A percentile compares a stretch with the other conserved stretches of the same genome.
These are phyloP conservation scores for Ochropleura plecta DNA, from an alignment of 2,888 invertebrate species.

Conservation along the genomic window DNA sequence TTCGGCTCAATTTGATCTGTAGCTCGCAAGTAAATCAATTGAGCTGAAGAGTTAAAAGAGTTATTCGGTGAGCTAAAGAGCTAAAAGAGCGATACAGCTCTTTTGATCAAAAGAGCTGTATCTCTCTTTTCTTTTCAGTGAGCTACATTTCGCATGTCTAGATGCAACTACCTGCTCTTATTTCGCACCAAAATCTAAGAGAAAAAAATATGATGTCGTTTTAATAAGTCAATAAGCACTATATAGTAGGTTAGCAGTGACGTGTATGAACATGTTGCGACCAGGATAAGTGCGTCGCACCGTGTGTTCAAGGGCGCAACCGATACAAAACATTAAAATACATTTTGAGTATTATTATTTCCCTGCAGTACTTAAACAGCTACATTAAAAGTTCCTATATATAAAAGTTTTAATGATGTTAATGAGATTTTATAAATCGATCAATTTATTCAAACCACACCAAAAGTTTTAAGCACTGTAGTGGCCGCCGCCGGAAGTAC, in stretches of 20 bases:
- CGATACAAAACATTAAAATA: conserved; percentile 29
- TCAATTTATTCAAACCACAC: conserved; percentile 47
- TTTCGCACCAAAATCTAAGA: not conserved
- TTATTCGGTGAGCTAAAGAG: too few relatives aligned
- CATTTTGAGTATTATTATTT: conserved; percentile 20
- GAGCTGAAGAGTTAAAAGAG: too few relatives aligned
- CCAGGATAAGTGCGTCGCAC: conserved; percentile 64
- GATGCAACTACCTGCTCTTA: not conserved
- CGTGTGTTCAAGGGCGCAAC: conserved; percentile 63
- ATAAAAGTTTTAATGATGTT: conserved; percentile 13
- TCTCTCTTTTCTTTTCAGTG: too few relatives aligned
- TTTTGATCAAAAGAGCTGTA: too few relatives aligned
- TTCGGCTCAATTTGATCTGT: too few relatives aligned
- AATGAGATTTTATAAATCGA: conserved; percentile 27
- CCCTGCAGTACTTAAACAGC: not conserved
- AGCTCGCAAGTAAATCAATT: too few relatives aligned
- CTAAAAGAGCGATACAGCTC: too few relatives aligned
- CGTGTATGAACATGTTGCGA: conserved; percentile 70
- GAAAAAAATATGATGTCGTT: not conserved
- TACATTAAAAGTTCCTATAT: conserved; percentile 3
- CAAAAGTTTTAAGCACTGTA: conserved; percentile 44
- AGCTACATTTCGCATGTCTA: too few relatives aligned
- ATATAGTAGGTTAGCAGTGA: conserved; percentile 56
- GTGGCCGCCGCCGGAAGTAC: conserved; percentile 73
- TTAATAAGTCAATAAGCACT: conserved; percentile 37